A percentile compares a stretch with the other conserved stretches of the same genome.
These are phyloP conservation scores for Embiotoca jacksoni DNA, from an alignment of 2,113 vertebrate genomes.

Conservation along the genomic window DNA sequence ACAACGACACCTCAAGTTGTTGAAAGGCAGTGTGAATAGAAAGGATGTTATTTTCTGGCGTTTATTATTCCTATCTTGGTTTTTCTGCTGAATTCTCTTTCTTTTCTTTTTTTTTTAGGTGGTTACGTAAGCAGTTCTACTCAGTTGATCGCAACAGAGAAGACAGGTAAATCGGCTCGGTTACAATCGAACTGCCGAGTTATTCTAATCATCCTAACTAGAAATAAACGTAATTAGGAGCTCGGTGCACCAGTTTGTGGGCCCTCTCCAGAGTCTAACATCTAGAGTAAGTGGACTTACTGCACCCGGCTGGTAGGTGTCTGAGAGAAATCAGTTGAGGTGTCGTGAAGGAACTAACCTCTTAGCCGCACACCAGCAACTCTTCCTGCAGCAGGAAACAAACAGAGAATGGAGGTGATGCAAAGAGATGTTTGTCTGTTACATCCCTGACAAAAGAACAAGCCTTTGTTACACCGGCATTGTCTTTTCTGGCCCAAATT, in stretches of 20 bases:
- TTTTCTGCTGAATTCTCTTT: neutral
- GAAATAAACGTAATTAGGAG: constrained; percentile 21
- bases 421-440: constrained; percentile 71
- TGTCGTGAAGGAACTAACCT: constrained; percentile 68
- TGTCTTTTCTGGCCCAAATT: constrained; percentile 50
- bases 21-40: neutral
- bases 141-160: constrained; percentile 94
- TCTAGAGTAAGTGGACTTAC: neutral
- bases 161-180: constrained; percentile 87
- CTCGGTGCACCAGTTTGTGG: constrained; percentile 14
- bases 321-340: constrained; percentile 43
- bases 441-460: constrained; percentile 51
- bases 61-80: neutral
- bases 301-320: constrained; percentile 17
- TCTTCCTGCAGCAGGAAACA: constrained; percentile 82
- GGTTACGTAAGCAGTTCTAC: constrained; percentile 98
- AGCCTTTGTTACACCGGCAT: constrained; percentile 56
- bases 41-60: neutral
- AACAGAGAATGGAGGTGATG: constrained; percentile 73
- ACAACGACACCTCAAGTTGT: neutral
- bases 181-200: constrained; percentile 2
- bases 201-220: constrained; percentile 24
- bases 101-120: constrained; percentile 80
- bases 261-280: neutral
- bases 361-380: constrained; percentile 59